Conservation (phyloP, 1,140 invertebrate genomes). For the Hormaphis cornu region DNA sequence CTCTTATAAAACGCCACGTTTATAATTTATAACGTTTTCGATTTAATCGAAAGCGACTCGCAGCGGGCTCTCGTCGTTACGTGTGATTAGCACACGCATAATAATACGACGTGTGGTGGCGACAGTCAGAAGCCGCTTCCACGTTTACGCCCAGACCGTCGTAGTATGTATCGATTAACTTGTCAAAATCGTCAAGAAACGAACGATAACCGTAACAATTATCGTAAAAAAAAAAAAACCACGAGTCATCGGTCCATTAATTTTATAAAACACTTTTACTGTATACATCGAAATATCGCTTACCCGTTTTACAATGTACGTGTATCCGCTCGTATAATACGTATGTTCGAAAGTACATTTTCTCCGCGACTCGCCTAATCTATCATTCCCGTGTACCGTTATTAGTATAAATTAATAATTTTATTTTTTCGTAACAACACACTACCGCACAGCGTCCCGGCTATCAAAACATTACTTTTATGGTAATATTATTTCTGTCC, state of each 20-base stretch:
- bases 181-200: conserved; percentile 10
- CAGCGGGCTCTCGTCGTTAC: background rate
- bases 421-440: too few species aligned
- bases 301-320: background rate
- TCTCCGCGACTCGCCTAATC: too few species aligned
- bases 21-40: background rate
- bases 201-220: background rate
- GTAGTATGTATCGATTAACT: conserved; percentile 24
- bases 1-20: background rate
- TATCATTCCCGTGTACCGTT: too few species aligned
- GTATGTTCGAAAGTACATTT: too few species aligned
- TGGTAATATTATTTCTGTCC: background rate
- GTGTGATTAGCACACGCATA: too few species aligned
- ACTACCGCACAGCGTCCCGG: too few species aligned
- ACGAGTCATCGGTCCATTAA: conserved; percentile 21
- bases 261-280: conserved; percentile 26
- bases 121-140: conserved; percentile 30
- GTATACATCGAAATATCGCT: background rate
- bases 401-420: too few species aligned
- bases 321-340: too few species aligned
- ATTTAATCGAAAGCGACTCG: background rate
- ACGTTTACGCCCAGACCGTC: conserved; percentile 24
- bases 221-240: background rate
- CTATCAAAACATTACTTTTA: background rate
- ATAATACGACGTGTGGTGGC: too few species aligned